phyloP scores from a whole-genome alignment of 2,797 vertebrate species.

The Hypotaenidia okinawae region DNA sequence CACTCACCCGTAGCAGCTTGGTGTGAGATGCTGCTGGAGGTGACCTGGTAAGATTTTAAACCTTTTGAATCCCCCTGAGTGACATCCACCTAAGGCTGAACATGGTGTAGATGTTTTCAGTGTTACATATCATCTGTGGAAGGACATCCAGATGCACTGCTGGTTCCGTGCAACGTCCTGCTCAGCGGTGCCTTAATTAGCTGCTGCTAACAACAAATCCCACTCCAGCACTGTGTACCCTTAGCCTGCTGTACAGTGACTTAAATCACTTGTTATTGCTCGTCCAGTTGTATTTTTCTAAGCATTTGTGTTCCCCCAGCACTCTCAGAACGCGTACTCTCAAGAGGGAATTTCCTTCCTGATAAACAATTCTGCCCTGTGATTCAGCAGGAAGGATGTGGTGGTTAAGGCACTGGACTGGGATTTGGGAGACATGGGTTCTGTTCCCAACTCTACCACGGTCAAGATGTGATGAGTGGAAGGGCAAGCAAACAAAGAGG shows the following conservation, averaged over 20 bases:
- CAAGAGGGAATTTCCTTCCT: slow-evolving; percentile 61
- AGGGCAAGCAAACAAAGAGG: slow-evolving; percentile 50
- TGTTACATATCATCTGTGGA: not conserved
- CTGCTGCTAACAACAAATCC: not conserved
- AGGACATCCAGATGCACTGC: not conserved
- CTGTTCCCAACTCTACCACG: slow-evolving; percentile 42
- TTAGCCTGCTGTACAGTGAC: not conserved
- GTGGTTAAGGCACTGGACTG: slow-evolving; percentile 42
- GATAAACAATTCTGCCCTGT: slow-evolving; percentile 43
- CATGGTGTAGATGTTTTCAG: not conserved
- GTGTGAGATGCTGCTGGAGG: not conserved
- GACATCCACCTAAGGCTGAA: rapidly evolving
- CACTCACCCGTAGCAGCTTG: not conserved
- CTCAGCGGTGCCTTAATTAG: rapidly evolving
- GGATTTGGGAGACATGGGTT: slow-evolving; percentile 38
- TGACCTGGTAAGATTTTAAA: not conserved
- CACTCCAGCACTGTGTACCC: not conserved
- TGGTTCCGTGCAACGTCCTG: not conserved
- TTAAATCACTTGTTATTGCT: slow-evolving; percentile 31
- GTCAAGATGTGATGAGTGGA: slow-evolving; percentile 10
- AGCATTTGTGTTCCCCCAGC: slow-evolving; percentile 44
- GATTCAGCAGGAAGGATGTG: slow-evolving; percentile 70
- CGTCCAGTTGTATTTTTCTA: slow-evolving; percentile 19
- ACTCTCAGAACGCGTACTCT: slow-evolving; percentile 24
- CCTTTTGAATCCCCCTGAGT: not conserved